Percentiles rank a stretch among this genome's conserved stretches.
phyloP scores from a whole-genome alignment of 2,113 vertebrate species.

The Columbina picui region DNA sequence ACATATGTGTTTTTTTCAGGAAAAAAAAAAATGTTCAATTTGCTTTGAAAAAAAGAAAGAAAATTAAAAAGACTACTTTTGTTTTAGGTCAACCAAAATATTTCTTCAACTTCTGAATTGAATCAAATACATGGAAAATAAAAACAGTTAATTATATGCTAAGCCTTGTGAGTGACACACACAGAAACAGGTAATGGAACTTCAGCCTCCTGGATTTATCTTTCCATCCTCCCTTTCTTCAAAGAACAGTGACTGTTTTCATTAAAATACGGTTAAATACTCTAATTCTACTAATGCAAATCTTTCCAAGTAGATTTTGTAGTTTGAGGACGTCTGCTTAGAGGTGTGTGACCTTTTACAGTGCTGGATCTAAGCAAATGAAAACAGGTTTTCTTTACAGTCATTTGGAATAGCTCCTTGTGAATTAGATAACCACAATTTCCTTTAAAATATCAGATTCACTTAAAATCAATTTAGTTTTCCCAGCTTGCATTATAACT shows the following conservation, averaged over 20 bases:
- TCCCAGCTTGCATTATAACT: conserved; percentile 21
- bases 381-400: conserved; percentile 16
- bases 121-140: conserved; percentile 1
- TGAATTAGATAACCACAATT: conserved; percentile 59
- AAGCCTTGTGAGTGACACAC: not conserved
- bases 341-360: conserved; percentile 34
- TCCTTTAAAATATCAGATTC: conserved; percentile 64
- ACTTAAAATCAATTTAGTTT: conserved; percentile 58
- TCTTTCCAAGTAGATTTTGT: conserved; percentile 1
- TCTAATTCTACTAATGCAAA: not conserved
- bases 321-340: not conserved
- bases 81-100: not conserved
- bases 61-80: not conserved
- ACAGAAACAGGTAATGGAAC: conserved; percentile 12
- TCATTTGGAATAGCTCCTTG: not conserved
- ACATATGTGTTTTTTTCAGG: not conserved
- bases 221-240: not conserved
- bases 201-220: not conserved
- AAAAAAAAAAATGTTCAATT: not conserved
- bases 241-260: not conserved
- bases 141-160: not conserved
- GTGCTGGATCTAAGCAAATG: not conserved
- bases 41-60: not conserved
- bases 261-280: conserved; percentile 23
- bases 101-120: not conserved